These are phyloP conservation scores for Melanerpes formicivorus DNA, from an alignment of 2,113 vertebrate genomes.

Conservation along the genomic window DNA sequence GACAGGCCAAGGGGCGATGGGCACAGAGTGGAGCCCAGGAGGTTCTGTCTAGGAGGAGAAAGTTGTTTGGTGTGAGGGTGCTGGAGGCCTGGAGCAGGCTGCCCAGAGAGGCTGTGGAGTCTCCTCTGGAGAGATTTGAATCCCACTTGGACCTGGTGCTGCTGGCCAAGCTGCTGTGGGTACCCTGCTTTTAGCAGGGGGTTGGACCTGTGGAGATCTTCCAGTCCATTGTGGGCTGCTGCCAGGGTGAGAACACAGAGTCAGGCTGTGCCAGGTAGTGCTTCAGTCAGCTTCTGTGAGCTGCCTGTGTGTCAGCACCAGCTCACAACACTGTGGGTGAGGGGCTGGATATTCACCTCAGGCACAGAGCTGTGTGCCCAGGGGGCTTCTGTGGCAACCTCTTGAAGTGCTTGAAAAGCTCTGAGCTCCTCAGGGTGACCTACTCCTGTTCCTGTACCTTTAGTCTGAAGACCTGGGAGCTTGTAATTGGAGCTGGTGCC, in stretches of 20 bases:
- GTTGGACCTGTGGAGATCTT: not conserved
- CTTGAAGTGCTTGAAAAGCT: not conserved
- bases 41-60: no score
- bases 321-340: not conserved
- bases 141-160: no score
- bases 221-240: not conserved
- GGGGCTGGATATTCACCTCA: accelerated
- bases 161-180: no score
- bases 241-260: not conserved
- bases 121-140: no score
- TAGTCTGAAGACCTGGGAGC: constrained; percentile 8
- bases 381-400: not conserved
- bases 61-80: no score
- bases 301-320: not conserved
- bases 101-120: no score
- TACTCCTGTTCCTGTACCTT: not conserved
- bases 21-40: no score
- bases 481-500: not conserved
- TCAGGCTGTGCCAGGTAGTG: accelerated
- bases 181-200: no score
- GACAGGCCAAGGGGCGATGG: no score
- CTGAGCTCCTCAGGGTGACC: not conserved
- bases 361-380: accelerated
- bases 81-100: no score
- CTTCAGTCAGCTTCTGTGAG: not conserved